phyloP scores from a whole-genome alignment of 2,113 vertebrate species.

The Alaudala cheleensis region DNA sequence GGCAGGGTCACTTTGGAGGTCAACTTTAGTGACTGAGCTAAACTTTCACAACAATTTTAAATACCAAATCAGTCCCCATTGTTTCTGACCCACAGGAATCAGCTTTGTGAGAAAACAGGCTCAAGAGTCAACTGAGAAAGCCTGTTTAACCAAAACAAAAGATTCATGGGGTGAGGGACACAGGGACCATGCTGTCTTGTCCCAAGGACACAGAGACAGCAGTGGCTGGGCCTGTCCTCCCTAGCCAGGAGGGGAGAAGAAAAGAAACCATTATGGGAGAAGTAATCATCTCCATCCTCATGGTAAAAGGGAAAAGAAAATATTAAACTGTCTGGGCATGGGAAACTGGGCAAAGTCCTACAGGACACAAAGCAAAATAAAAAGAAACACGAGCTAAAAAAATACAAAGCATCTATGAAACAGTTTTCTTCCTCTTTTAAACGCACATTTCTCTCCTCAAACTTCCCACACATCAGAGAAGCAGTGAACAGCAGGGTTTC shows the following conservation, averaged over 20 bases:
- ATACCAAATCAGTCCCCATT: not conserved
- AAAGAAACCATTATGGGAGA: not conserved
- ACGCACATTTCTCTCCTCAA: not conserved
- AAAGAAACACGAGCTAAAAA: not conserved
- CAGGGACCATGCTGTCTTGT: not conserved
- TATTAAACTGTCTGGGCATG: not conserved
- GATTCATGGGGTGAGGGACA: not conserved
- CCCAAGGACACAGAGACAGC: not conserved
- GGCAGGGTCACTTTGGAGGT: not conserved
- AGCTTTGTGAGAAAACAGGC: not conserved
- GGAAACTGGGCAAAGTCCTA: not conserved
- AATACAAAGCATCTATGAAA: not conserved
- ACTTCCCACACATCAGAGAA: not conserved
- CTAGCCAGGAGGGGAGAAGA: not conserved
- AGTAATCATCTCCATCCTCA: not conserved
- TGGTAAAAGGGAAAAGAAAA: not conserved
- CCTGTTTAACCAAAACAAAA: not conserved
- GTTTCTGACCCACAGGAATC: not conserved
- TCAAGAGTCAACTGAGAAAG: not conserved
- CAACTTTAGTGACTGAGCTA: not conserved
- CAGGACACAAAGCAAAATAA: not conserved
- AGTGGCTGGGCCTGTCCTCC: not conserved
- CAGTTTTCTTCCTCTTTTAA: not conserved
- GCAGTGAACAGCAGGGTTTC: not conserved
- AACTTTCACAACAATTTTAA: not conserved